Evolutionary conservation across 2,888 invertebrate species (phyloP), one percentile per base, ranked within the genome.

Genomic region (Peribatodes rhomboidaria): DNA sequence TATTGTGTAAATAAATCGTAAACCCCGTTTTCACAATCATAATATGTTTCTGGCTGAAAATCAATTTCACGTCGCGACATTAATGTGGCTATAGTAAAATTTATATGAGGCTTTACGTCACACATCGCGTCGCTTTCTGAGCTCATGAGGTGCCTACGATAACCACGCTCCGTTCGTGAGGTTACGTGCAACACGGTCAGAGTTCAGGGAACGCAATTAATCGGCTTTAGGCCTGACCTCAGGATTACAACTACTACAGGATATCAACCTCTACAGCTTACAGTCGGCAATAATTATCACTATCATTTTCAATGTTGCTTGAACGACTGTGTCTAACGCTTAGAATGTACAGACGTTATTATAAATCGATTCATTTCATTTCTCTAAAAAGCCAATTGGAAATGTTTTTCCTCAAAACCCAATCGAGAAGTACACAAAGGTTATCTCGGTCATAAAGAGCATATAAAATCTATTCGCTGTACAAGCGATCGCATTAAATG

Each of bases 1-100:
- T 86, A 82, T 84, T 88, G 89, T 90, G 91, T 90, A 92, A 93
- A 92, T 92, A 93, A 92, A 92, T 90, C 92, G 92, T 93, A 93
- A 93, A 93, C 92, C 93, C 89, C 88, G 83, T 93, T 93, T 93
- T 90, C 93, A 90, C 91, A 93, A 93, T 92, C 92, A 90, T 92
- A 92, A 92, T 92, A 92, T 91, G 92, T 92, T 93, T 92, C 90
- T 90, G 91, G 88, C 84, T 84, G 92, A 91, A 93, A 93, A 93
- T 93, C 93, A 92, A 92, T 92, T 93, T 93, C 92, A 91, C 91
- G 91, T 92, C 89, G 88, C 88, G 90, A 92, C 92, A 91, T 92
- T 92, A 92, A 93, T 92, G 90, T 90, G 88, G 84, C 85, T 86
- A 91, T 90, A 92, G 90, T 90, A 91, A 92, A 92, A 91, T 92